Base-by-base conservation (phyloP, 1,140 invertebrate species). In the Drosophila hydei region DNA sequence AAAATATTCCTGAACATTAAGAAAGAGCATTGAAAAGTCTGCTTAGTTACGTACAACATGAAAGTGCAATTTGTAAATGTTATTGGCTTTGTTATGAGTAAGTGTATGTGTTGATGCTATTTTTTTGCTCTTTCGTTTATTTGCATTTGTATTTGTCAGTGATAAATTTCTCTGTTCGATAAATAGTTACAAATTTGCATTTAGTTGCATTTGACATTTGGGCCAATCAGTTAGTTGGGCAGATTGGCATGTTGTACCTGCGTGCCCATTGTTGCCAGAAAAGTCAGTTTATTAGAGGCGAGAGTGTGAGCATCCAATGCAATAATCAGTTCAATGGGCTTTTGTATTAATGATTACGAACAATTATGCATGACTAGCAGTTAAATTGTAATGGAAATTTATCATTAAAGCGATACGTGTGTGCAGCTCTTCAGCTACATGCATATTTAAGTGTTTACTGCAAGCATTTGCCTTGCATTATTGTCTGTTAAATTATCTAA, bases 181-280 rank as follows among this genome's bases (percentile, higher is more conserved):
- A 65, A 63, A 71, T 59, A 59, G 68, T 58, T 59, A 12, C 18
- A 36, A 43, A 63, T 71, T 60, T 60, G 58, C 65, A 55, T 61
- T 38, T 25, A 64, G 50, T 45, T 40, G 23, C 21, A 54, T 63
- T 62, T 40, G 59, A 55, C 59, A 58, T 62, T 67, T 40, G 21
- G 42, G 30, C 12, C 52, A 72, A 65, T 38, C 45, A 42, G 54
- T 43, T 58, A 54, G 30, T 45, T 36, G 12, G 43, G 21, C 0
- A 23, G 7, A 18, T 27, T 16, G 5, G 14, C 18, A 40, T 7
- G n/a, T 55, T 56, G 38, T 25, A 27, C 23, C 25, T 45, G 40
- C 19, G 16, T 58, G 14, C 9, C 30, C 30, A 33, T 18, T 3
- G 19, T 16, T 51, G 16, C 19, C 23, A 50, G 23, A 36, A 60